phyloP scores from a whole-genome alignment of 2,113 vertebrate genomes.

The Pycnonotus jocosus region DNA sequence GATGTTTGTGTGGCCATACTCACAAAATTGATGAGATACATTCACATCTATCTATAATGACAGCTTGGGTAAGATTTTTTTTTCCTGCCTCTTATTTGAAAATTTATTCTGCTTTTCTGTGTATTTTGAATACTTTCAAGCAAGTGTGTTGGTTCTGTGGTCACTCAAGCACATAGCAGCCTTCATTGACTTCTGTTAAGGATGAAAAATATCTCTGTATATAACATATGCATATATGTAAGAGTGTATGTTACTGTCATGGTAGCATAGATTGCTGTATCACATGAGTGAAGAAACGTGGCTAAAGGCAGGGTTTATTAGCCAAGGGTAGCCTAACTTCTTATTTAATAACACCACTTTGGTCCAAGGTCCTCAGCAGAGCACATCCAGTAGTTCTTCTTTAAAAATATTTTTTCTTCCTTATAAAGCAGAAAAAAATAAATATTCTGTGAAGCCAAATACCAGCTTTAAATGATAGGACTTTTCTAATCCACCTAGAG shows the following conservation, averaged over 20 bases:
- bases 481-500: background rate
- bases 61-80: background rate
- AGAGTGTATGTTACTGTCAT: background rate
- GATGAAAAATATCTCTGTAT: background rate
- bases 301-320: background rate
- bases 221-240: background rate
- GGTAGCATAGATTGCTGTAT: background rate
- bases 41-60: background rate
- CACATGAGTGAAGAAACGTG: background rate
- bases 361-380: background rate
- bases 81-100: background rate
- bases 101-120: background rate
- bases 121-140: background rate
- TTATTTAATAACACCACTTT: background rate
- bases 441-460: background rate
- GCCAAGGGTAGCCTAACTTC: background rate
- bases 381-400: background rate
- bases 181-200: background rate
- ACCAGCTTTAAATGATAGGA: background rate
- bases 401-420: background rate
- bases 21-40: background rate
- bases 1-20: accelerated
- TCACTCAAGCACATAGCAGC: background rate
- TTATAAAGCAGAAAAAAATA: background rate
- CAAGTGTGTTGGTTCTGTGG: background rate